Base-by-base conservation (phyloP, 1,140 invertebrate genomes). In the Drosophila busckii region DNA sequence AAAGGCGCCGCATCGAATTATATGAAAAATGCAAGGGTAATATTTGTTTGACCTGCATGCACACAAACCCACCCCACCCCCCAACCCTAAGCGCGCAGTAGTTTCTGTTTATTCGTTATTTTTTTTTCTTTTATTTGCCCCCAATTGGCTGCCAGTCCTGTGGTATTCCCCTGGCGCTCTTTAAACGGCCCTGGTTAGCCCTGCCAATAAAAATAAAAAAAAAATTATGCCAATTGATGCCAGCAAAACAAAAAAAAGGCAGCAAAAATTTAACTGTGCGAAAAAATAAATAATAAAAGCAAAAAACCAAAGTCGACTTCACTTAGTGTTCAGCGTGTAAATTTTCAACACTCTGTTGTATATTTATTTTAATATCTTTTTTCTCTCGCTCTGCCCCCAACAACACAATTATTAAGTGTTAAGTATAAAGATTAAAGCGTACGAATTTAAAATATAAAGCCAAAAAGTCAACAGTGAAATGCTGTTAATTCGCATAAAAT, bases 11-110 rank as follows among this genome's bases (percentile, higher is more conserved):
- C 42, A 31, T 48, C 16, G 35, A 34, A 50, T 53, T 45, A 48
- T 52, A 44, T 65, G 63, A 61, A 69, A 80, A 80, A 64, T 68
- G 64, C 64, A 65, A 75, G 75, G 69, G 78, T 69, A 61, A 82
- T 73, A 80, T 80, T 80, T 80, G 68, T 41, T 54, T 54, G 54
- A 31, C 46, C 50, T 48, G 17, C 38, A 48, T 34, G 16, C 55
- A 42, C 38, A 28, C 16, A 13, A 28, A 56, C 17, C 28, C 19
- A 15, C 17, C 22, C 8, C 0, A 4, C 7, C 15, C 25, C 13
- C 8, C 23, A 32, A 17, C 38, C 17, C 23, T 41, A 8, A n/a
- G 35, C 37, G 7, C 29, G 15, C 34, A 40, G n/a, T 41, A 50
- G 54, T 60, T 59, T 45, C 4, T 25, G 19, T 31, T 16, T 2